Conservation (phyloP, 2,888 invertebrate species). For the Folsomia candida region DNA sequence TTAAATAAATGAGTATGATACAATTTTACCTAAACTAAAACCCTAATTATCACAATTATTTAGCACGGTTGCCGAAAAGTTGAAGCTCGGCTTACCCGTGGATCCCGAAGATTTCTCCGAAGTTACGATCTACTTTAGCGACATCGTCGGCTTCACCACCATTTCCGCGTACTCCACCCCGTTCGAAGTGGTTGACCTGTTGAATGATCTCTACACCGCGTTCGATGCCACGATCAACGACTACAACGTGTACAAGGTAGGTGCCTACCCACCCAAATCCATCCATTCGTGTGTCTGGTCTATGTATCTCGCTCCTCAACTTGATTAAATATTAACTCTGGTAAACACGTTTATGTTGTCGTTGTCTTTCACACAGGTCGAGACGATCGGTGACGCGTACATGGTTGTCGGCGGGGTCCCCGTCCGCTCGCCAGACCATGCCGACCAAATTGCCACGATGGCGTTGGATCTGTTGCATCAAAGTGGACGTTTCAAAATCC, state of each 20-base stretch:
- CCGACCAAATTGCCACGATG: conserved; percentile 87
- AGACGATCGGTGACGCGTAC: conserved; percentile 92
- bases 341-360: background rate
- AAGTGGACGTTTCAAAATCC: conserved; percentile 84
- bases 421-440: conserved; percentile 75
- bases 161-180: conserved; percentile 89
- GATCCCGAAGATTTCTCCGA: conserved; percentile 77
- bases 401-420: conserved; percentile 76
- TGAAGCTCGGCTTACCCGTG: conserved; percentile 83
- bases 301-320: too few relatives aligned
- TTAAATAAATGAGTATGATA: too few relatives aligned
- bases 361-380: conserved; percentile 62
- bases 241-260: conserved; percentile 80
- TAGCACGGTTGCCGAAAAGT: conserved; percentile 85
- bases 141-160: conserved; percentile 90
- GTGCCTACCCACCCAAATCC: background rate
- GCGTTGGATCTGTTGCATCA: conserved; percentile 84
- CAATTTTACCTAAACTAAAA: too few relatives aligned
- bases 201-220: conserved; percentile 89
- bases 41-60: too few relatives aligned
- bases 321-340: background rate
- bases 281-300: too few relatives aligned
- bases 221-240: conserved; percentile 92
- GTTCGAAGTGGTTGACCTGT: conserved; percentile 83
- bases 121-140: conserved; percentile 91